A percentile compares a stretch with the other conserved stretches of the same genome.
These are phyloP conservation scores for Lasioglossum oenotherae DNA, from an alignment of 2,888 invertebrate species.

Conservation along the genomic window DNA sequence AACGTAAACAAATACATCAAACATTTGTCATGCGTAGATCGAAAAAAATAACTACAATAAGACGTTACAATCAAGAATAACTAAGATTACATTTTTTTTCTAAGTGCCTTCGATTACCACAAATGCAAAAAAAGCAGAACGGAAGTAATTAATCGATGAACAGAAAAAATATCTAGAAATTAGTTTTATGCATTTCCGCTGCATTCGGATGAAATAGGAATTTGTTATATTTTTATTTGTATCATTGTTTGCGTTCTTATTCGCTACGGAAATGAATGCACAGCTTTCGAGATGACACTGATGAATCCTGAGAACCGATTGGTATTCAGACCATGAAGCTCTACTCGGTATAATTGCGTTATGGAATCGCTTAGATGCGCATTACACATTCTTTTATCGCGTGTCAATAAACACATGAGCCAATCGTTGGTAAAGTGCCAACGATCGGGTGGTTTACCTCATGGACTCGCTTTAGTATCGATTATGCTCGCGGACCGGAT, in stretches of 20 bases:
- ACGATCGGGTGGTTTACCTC: slow-evolving; percentile 66
- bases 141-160: neutral
- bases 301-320: slow-evolving; percentile 18
- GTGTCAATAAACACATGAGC: slow-evolving; percentile 64
- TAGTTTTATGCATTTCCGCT: neutral
- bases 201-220: neutral
- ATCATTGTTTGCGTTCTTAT: neutral
- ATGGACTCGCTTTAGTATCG: slow-evolving; percentile 51
- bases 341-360: slow-evolving; percentile 50
- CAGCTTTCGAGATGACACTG: slow-evolving; percentile 9
- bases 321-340: slow-evolving; percentile 35
- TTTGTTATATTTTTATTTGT: neutral
- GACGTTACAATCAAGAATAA: neutral
- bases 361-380: slow-evolving; percentile 58
- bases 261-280: slow-evolving; percentile 6
- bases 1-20: neutral
- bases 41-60: neutral
- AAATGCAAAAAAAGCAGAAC: neutral
- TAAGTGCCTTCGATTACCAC: neutral
- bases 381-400: slow-evolving; percentile 57
- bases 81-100: neutral
- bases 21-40: no score
- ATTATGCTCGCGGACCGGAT: slow-evolving; percentile 31
- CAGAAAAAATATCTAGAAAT: neutral
- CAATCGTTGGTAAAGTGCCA: slow-evolving; percentile 63